A percentile compares a stretch with the other conserved stretches of the same genome.
phyloP scores from a whole-genome alignment of 2,888 invertebrate species.

The Clanis bilineata region DNA sequence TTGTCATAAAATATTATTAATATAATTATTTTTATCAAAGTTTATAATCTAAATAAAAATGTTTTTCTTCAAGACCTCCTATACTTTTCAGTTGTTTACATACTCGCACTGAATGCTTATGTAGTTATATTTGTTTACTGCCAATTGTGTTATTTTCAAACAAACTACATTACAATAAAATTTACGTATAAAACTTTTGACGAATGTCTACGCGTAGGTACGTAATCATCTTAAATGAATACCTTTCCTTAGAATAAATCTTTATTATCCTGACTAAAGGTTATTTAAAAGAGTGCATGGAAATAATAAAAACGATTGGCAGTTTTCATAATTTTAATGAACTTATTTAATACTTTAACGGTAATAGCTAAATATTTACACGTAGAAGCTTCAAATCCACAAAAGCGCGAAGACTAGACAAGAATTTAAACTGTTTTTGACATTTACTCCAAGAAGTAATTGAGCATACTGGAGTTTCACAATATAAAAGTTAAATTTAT shows the following conservation, averaged over 20 bases:
- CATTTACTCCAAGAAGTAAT: neutral
- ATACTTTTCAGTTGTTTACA: constrained; percentile 35
- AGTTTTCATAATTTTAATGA: constrained; percentile 29
- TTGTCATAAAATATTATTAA: constrained; percentile 83
- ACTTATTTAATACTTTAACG: constrained; percentile 37
- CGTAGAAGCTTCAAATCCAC: constrained; percentile 53
- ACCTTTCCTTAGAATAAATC: neutral
- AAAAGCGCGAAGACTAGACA: constrained; percentile 47
- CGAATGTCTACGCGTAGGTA: too few relatives aligned
- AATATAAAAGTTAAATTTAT: too few relatives aligned
- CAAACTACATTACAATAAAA: neutral
- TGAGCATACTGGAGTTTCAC: neutral
- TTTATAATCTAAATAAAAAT: constrained; percentile 84
- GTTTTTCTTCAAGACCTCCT: constrained; percentile 80
- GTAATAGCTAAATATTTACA: constrained; percentile 54
- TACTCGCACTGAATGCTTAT: neutral
- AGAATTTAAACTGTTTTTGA: neutral
- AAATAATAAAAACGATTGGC: neutral
- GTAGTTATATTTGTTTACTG: neutral
- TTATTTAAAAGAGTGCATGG: neutral
- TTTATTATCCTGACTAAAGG: constrained; percentile 1
- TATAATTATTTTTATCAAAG: constrained; percentile 84
- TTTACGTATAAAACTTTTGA: too few relatives aligned
- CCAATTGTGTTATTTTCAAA: neutral
- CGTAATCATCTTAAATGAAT: neutral